Evolutionary conservation across 2,888 invertebrate genomes (phyloP), one percentile per base, ranked within the genome.

Genomic region (Apamea anceps): DNA sequence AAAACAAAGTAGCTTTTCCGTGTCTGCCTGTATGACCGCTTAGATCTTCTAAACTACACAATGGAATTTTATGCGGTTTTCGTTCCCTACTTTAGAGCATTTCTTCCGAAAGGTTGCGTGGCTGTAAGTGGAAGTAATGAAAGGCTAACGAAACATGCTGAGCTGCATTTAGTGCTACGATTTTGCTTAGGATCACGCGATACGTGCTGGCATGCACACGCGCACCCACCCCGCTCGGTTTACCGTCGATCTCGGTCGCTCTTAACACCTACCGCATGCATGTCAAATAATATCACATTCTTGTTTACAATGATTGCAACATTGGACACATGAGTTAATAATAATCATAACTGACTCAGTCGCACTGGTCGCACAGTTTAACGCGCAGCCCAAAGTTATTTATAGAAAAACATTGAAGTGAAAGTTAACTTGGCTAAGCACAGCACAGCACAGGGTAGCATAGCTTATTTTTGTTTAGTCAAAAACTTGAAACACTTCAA

Each of bases 311-410:
- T 25, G 45, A 15, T 45, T n/a, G 25, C 6, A 66, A 12, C 13
- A 32, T 25, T 42, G 18, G 18, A n/a, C 13, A 75, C 42, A 45
- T 45, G 18, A 37, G 37, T 54, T 32, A 75, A 57, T 54, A 37
- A 66, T 51, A 75, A 54, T 42, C 42, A 54, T 10, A 45, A 75
- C n/a, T 37, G n/a, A 21, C 2, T 25, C 32, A 45, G 45, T 66
- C 54, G 75, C 51, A 63, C 7, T 75, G 10, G 12, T 75, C 45
- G 65, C 78, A 79, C 18, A 51, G 66, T 21, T 28, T 15, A 78
- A 3, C 77, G 77, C 77, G 2, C 28, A 77, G 57, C 51, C 25
- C 37, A 67, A 67, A 51, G 2, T 28, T n/a, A 25, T 77, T 28
- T 42, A 5, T 28, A 78, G 32, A 73, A 37, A 75, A 60, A 37